Evolutionary conservation across 2,797 vertebrate species (phyloP).

Genomic region (Rousettus madagascariensis): DNA sequence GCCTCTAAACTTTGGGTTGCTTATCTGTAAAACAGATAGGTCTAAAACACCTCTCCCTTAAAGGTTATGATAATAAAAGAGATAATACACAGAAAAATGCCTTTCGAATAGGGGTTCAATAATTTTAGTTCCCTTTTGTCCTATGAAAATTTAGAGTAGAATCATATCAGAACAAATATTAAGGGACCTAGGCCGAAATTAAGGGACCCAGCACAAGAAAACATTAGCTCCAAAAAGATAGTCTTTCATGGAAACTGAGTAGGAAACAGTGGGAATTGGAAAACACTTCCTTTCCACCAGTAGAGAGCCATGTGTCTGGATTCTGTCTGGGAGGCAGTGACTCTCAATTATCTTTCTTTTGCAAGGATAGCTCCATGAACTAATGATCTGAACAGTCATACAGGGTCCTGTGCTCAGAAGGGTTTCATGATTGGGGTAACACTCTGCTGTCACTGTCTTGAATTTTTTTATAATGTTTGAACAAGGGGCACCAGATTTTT

Average conservation of each 20-base stretch:
- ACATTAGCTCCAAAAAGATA: neutral
- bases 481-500: neutral
- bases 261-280: neutral
- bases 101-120: neutral
- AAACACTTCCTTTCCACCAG: neutral
- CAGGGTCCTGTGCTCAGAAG: neutral
- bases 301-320: neutral
- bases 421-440: neutral
- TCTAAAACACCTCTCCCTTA: neutral
- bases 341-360: neutral
- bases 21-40: neutral
- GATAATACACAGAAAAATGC: neutral
- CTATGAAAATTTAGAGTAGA: neutral
- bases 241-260: neutral
- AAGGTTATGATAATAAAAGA: neutral
- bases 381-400: neutral
- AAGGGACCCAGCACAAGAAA: neutral
- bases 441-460: neutral
- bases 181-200: neutral
- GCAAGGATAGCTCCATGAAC: neutral
- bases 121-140: neutral
- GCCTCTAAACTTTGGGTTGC: neutral
- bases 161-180: neutral
- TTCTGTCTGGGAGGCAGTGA: neutral
- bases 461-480: slow-evolving; percentile 34